A percentile compares a stretch with the other conserved stretches of the same genome.
Evolutionary conservation across 2,797 vertebrate genomes (phyloP).

Genomic region (Lepidocolaptes lacrymiger): DNA sequence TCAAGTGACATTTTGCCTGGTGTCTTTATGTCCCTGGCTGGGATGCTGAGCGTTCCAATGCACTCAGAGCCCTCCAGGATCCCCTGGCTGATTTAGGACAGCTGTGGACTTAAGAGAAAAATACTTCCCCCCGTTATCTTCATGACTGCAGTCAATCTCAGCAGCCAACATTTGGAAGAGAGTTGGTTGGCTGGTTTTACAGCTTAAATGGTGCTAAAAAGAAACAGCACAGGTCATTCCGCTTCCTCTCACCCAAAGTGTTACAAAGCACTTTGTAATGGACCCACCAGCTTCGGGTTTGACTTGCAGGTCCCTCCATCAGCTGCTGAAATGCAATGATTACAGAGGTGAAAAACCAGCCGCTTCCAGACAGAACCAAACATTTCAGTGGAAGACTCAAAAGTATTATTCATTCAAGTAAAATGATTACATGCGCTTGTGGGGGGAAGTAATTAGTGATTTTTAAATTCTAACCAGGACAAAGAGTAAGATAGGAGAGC

Average conservation of each 20-base stretch:
- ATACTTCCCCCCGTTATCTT: constrained; percentile 51
- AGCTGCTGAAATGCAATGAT: neutral
- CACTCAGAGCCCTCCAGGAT: neutral
- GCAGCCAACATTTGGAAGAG: constrained; percentile 28
- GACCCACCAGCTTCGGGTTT: neutral
- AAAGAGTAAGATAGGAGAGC: neutral
- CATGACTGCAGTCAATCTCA: constrained; percentile 58
- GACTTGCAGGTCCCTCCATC: neutral
- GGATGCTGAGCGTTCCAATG: neutral
- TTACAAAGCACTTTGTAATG: neutral
- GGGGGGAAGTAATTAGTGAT: neutral
- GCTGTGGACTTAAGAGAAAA: constrained; percentile 36
- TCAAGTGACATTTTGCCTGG: constrained; percentile 46
- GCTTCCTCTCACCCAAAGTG: constrained; percentile 50
- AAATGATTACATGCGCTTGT: neutral
- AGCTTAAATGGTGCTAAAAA: constrained; percentile 59
- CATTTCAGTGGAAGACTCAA: neutral
- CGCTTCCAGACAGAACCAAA: neutral
- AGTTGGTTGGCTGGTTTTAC: constrained; percentile 55
- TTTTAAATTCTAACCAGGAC: neutral
- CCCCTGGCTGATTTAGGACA: constrained; percentile 46
- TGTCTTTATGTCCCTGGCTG: constrained; percentile 49
- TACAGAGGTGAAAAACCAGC: neutral
- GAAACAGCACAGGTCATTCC: constrained; percentile 41
- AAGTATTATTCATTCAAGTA: neutral